Evolutionary conservation across 2,113 vertebrate species (phyloP).

Genomic region (Pollimyrus isidori): DNA sequence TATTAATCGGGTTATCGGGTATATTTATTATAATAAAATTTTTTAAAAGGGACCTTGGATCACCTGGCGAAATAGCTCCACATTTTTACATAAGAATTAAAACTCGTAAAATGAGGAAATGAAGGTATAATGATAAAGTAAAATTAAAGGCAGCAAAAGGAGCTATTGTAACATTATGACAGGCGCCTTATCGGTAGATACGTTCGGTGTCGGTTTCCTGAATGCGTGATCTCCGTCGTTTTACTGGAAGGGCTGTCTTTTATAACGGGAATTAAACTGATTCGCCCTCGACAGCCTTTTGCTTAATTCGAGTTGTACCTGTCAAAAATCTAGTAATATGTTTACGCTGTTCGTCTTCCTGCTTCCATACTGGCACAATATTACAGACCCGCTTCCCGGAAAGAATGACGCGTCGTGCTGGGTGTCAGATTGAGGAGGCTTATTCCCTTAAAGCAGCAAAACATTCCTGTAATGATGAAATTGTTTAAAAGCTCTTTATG

Average conservation of each 20-base stretch:
- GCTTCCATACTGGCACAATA: not conserved
- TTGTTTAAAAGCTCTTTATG: not conserved
- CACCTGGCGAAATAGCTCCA: not conserved
- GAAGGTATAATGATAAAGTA: not conserved
- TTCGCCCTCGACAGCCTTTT: constrained; percentile 10
- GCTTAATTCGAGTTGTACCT: not conserved
- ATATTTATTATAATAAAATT: too few species aligned
- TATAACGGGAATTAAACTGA: constrained; percentile 37
- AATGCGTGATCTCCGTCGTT: not conserved
- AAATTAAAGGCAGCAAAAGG: not conserved
- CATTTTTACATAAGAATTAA: not conserved
- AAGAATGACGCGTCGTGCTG: constrained; percentile 43
- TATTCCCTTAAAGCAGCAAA: constrained; percentile 27
- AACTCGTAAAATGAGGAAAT: not conserved
- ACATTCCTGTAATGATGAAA: not conserved
- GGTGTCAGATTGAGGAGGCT: not conserved
- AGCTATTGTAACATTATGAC: not conserved
- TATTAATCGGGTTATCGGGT: not conserved
- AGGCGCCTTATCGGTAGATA: not conserved
- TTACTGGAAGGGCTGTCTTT: constrained; percentile 45
- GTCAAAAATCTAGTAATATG: constrained; percentile 23
- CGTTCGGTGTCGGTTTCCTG: not conserved
- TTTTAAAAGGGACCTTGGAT: not conserved
- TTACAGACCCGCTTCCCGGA: constrained; percentile 54
- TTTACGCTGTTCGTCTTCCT: not conserved